Conservation (phyloP, 2,113 vertebrate species). For the Coturnix japonica region DNA sequence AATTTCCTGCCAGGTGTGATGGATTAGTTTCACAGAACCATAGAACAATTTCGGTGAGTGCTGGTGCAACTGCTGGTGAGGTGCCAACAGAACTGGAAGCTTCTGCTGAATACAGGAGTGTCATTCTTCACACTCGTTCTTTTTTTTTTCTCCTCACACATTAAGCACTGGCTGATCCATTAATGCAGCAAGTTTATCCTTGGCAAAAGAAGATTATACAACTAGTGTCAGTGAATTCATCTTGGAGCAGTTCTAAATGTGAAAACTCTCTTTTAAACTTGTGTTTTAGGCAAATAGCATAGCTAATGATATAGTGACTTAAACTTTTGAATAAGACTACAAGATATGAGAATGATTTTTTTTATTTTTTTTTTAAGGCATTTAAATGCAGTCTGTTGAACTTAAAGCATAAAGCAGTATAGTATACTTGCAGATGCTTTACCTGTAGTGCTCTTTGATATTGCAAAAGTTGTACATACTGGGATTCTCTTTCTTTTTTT, state of each 20-base stretch:
- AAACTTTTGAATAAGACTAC: background rate
- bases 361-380: too few relatives aligned
- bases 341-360: background rate
- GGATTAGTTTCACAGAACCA: background rate
- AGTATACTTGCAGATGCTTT: background rate
- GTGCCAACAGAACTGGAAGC: background rate
- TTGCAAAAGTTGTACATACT: background rate
- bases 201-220: background rate
- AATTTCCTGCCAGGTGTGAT: background rate
- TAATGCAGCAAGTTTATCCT: background rate
- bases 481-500: background rate
- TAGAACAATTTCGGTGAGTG: background rate
- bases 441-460: background rate
- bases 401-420: background rate
- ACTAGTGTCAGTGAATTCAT: background rate
- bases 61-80: background rate
- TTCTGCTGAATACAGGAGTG: background rate
- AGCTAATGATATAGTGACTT: background rate
- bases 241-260: fast-evolving
- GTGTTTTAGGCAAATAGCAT: background rate
- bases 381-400: background rate
- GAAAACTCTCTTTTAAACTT: background rate
- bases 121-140: background rate
- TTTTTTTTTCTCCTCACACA: background rate
- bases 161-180: constrained; percentile 22